A percentile compares a stretch with the other conserved stretches of the same genome.
Conservation (phyloP, 2,113 vertebrate species). For the Coturnix japonica region DNA sequence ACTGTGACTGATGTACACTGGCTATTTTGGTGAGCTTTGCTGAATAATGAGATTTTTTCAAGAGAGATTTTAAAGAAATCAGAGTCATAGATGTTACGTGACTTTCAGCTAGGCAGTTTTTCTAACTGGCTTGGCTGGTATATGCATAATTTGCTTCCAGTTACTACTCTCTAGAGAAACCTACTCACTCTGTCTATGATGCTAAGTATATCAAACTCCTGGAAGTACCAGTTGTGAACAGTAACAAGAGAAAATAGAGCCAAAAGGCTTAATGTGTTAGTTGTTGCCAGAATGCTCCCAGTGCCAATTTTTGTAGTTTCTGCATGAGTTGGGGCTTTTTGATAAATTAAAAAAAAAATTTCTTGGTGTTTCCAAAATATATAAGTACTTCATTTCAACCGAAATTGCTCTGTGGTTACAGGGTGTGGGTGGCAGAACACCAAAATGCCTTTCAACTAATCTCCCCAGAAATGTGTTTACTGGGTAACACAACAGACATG, state of each 20-base stretch:
- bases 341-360: background rate
- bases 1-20: background rate
- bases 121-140: background rate
- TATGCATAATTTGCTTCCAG: background rate
- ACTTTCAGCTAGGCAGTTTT: background rate
- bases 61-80: background rate
- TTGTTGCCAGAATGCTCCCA: background rate
- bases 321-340: background rate
- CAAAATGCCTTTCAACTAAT: conserved; percentile 16
- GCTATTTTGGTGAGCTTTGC: background rate
- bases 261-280: background rate
- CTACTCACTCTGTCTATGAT: background rate
- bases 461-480: background rate
- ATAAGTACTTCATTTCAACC: background rate
- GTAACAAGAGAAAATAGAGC: background rate
- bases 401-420: background rate
- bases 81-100: background rate
- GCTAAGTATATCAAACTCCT: background rate
- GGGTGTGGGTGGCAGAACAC: background rate
- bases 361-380: background rate
- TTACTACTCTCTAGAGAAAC: background rate
- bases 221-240: conserved; percentile 17
- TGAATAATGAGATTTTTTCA: background rate
- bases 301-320: background rate
- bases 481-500: background rate